Evolutionary conservation across 2,888 invertebrate genomes (phyloP), one percentile per base, ranked within the genome.

Genomic region (Siphlonurus alternatus): DNA sequence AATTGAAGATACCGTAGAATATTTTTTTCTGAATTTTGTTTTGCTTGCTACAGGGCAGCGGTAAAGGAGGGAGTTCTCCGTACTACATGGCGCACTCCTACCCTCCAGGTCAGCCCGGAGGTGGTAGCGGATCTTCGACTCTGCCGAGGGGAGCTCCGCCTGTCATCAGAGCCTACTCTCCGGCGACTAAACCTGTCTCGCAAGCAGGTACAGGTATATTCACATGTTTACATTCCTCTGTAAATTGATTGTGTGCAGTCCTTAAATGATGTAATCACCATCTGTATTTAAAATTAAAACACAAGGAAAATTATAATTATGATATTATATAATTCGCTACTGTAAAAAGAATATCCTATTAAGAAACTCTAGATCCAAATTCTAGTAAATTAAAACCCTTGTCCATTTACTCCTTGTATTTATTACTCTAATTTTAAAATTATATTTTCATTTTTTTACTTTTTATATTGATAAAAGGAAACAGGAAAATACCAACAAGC

Each of bases 91-190:
- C 73, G 1, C 73, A 73, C 67, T 72, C 72, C 10, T 73, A 72
- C 65, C 73, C 73, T 10, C 72, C 73, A 2, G 72, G 72, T 15
- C 64, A 64, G 24, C 60, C 64, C 7, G 61, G 61, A 19, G 63
- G 24, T 20, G 63, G 54, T 20, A 59, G 54, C n/a, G 25, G 81
- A 5, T 81, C 83, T 56, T 82, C 81, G 71, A 87, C 87, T 7
- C 75, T 88, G 64, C 87, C 87, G 0, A 79, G 87, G 22, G 84
- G 85, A 10, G 69, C 82, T 23, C 66, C 81, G 0, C 79, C 84
- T 2, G 77, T 85, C 67, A 75, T 87, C 60, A 77, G 87, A 62
- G 83, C 86, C 0, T 87, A 85, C 72, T 85, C 87, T 18, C 85
- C 87, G 15, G 81, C 81, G 0, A 79, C 82, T 62, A 82, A 83